Evolutionary conservation across 23 tunicate species (phyloP), one percentile per base, ranked within the genome.

Genomic region (Halocynthia roretzi): DNA sequence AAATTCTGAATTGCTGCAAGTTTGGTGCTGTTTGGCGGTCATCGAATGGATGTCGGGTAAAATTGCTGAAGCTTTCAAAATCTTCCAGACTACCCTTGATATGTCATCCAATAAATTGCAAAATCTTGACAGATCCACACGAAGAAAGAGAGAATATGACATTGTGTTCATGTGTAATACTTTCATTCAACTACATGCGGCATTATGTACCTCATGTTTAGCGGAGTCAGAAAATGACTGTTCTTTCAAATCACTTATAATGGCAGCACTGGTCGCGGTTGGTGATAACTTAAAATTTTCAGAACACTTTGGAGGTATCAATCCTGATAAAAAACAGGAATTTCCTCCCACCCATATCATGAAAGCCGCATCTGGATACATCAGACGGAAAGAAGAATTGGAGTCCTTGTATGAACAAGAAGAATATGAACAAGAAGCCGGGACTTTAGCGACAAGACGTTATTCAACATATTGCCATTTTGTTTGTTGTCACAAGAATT

Each of bases 21-120:
- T 86, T n/a, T 92, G 98, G 98, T 58, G 56, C 20, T 86, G 80
- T 60, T 54, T 92, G 8, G 98, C 92, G 11, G 49, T 65, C 19
- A 73, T 86, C 62, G 98, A 92, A 78, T 74, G 51, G 57, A 8
- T 76, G 6, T 75, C 83, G 40, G 79, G 86, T 61, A 92, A 79
- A 20, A 50, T 14, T 6, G 78, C 77, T 7, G 98, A 86, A 44
- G 78, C 78, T 20, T 74, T 52, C 5, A 74, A 74, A 56, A 74
- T 74, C 8, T 53, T 74, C 19, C 14, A 74, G 31, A 54, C 78
- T 0, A 6, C 78, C 55, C 23, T 74, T 7, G 5, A 63, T 15
- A 74, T 74, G 78, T 52, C 78, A 15, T 20, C 12, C 5, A 5
- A 65, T 20, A 20, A 40, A 10, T 65, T 15, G 5, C 70, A 65